phyloP scores from a whole-genome alignment of 2,113 vertebrate genomes.

The Epinephelus fuscoguttatus region DNA sequence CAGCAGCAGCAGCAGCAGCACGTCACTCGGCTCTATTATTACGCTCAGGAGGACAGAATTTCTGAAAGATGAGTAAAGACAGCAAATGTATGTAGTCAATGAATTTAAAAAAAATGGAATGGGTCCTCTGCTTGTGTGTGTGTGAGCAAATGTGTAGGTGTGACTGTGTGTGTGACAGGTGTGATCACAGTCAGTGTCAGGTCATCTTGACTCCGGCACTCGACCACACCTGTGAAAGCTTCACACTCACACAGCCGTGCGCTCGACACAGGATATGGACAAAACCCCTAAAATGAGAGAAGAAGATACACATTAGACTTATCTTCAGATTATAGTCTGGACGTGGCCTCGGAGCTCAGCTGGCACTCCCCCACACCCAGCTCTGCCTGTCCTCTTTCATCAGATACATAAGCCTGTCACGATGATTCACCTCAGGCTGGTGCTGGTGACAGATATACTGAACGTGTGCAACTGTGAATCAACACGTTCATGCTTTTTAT shows the following conservation, averaged over 20 bases:
- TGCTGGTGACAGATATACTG: neutral
- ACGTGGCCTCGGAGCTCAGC: conserved; percentile 25
- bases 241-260: neutral
- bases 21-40: conserved; percentile 11
- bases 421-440: neutral
- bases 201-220: conserved; percentile 44
- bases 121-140: conserved; percentile 22
- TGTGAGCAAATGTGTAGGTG: neutral
- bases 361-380: neutral
- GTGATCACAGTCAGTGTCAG: conserved; percentile 34
- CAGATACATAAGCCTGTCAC: conserved; percentile 19
- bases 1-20: neutral
- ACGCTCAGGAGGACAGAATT: neutral
- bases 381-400: conserved; percentile 28
- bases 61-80: neutral
- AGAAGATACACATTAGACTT: neutral
- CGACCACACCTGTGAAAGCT: conserved; percentile 4
- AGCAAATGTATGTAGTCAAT: neutral
- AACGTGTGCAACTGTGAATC: too few species aligned
- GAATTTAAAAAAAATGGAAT: neutral
- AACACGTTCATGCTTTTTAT: too few species aligned
- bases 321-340: neutral
- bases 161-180: conserved; percentile 18
- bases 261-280: neutral
- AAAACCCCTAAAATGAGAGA: neutral